Conservation (phyloP, 2,888 invertebrate genomes). For the Pristionchus fissidentatus region DNA sequence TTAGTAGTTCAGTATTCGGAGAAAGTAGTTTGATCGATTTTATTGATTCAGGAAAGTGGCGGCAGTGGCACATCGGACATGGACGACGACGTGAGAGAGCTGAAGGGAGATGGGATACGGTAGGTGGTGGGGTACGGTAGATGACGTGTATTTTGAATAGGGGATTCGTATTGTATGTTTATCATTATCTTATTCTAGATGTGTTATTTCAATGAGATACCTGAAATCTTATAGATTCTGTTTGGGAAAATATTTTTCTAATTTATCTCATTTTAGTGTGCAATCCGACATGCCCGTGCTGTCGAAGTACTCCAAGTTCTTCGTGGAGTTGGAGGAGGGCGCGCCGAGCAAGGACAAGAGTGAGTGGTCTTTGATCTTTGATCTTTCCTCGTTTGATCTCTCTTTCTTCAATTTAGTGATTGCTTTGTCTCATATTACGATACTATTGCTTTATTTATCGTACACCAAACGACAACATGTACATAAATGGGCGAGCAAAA, state of each 20-base stretch:
- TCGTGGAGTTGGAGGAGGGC: slow-evolving; percentile 52
- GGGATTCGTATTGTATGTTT: background rate
- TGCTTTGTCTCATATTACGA: background rate
- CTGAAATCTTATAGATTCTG: background rate
- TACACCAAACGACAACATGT: too few relatives aligned
- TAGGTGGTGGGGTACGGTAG: background rate
- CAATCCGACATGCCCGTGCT: slow-evolving; percentile 51
- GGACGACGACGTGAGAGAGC: slow-evolving; percentile 21
- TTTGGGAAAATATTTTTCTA: too few relatives aligned
- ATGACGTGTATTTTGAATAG: background rate
- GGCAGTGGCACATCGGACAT: slow-evolving; percentile 41
- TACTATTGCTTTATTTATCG: background rate
- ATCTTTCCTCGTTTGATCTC: background rate
- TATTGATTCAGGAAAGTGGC: slow-evolving; percentile 30
- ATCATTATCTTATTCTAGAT: background rate
- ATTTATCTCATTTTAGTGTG: background rate
- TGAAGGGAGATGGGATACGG: slow-evolving; percentile 40
- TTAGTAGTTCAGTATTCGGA: background rate
- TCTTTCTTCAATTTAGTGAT: background rate
- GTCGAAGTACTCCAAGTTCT: slow-evolving; percentile 56
- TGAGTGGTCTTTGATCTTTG: background rate
- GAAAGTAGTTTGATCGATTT: background rate
- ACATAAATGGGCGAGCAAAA: background rate
- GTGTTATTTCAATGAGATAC: background rate
- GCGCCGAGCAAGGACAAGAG: slow-evolving; percentile 17